A percentile compares a stretch with the other conserved stretches of the same genome.
Conservation (phyloP, 1,140 invertebrate species). For the Lethrus apterus region DNA sequence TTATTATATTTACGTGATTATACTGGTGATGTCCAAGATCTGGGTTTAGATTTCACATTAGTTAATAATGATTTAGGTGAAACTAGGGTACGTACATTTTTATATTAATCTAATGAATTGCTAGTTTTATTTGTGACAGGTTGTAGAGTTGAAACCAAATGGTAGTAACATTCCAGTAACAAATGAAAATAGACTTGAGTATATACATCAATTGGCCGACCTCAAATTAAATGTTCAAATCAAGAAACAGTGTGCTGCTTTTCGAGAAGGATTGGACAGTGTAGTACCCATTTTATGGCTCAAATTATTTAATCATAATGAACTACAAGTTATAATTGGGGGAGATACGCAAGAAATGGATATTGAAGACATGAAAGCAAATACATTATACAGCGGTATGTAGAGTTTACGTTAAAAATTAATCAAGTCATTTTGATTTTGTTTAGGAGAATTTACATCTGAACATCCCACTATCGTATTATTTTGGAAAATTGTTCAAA, state of each 20-base stretch:
- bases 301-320: slow-evolving; percentile 90
- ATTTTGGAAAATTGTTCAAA: slow-evolving; percentile 81
- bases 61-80: slow-evolving; percentile 86
- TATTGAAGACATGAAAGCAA: slow-evolving; percentile 74
- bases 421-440: neutral
- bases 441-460: slow-evolving; percentile 67
- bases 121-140: slow-evolving; percentile 39
- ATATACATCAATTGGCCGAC: slow-evolving; percentile 93
- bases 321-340: slow-evolving; percentile 90
- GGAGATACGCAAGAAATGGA: slow-evolving; percentile 90
- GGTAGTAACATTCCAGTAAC: slow-evolving; percentile 87
- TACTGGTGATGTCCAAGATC: slow-evolving; percentile 66
- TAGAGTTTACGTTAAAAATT: neutral
- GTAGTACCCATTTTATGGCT: slow-evolving; percentile 88
- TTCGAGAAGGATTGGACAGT: slow-evolving; percentile 78
- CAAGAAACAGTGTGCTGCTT: slow-evolving; percentile 74
- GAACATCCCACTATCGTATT: slow-evolving; percentile 70
- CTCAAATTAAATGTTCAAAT: slow-evolving; percentile 94
- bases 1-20: slow-evolving; percentile 81
- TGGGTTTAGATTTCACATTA: slow-evolving; percentile 91
- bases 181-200: slow-evolving; percentile 88
- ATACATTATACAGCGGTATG: slow-evolving; percentile 72
- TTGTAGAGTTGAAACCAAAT: slow-evolving; percentile 84
- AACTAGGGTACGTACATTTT: slow-evolving; percentile 55
- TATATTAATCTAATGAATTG: neutral